Evolutionary conservation across 2,113 vertebrate species (phyloP).

Genomic region (Entelurus aequoreus): DNA sequence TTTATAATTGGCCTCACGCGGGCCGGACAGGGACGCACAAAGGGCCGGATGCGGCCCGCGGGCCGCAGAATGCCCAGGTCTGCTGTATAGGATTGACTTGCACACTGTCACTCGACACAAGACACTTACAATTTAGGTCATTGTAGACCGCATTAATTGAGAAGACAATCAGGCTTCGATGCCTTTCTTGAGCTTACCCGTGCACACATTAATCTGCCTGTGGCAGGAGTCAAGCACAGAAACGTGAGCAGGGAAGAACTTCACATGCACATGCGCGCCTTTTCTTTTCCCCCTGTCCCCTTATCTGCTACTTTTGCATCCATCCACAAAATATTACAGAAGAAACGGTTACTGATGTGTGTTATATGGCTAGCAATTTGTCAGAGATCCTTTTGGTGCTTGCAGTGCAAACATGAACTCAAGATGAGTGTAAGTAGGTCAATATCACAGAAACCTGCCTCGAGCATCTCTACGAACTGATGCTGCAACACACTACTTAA

Average conservation of each 20-base stretch:
- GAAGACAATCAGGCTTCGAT: constrained; percentile 40
- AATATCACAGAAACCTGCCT: constrained; percentile 57
- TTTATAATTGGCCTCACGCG: too few species aligned
- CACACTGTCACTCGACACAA: too few species aligned
- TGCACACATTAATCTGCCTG: constrained; percentile 61
- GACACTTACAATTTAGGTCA: constrained; percentile 47
- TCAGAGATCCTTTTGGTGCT: constrained; percentile 22
- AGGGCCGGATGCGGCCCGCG: too few species aligned
- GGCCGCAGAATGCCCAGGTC: too few species aligned
- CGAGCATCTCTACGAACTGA: constrained; percentile 33
- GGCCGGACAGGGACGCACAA: too few species aligned
- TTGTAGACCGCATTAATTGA: constrained; percentile 39
- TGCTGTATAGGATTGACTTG: too few species aligned
- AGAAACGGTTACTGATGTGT: constrained; percentile 1
- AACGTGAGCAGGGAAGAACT: constrained; percentile 58
- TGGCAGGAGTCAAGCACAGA: constrained; percentile 44
- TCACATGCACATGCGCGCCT: constrained; percentile 20
- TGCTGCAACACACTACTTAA: constrained; percentile 24
- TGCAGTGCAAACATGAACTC: constrained; percentile 34
- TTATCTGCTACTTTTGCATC: constrained; percentile 7
- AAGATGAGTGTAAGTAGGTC: constrained; percentile 57
- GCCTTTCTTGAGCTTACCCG: constrained; percentile 41
- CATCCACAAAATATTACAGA: too few species aligned
- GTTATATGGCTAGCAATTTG: constrained; percentile 1
- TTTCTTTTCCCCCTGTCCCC: constrained; percentile 2